These are phyloP conservation scores for Clangula hyemalis DNA, from an alignment of 2,797 vertebrate genomes.

Conservation along the genomic window DNA sequence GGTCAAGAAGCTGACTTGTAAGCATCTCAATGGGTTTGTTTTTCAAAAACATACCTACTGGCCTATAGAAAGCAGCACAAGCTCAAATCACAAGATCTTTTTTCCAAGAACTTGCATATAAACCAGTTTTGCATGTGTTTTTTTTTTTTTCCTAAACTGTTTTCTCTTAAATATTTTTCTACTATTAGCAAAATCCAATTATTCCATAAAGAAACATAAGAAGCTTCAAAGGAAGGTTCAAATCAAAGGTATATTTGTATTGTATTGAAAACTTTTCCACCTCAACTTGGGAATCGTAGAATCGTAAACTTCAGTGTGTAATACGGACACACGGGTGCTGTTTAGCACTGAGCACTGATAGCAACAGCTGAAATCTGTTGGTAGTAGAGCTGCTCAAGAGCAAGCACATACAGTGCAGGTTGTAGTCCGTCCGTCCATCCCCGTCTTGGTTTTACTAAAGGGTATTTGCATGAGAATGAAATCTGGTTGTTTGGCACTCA, in stretches of 20 bases:
- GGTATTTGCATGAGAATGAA: slow-evolving; percentile 69
- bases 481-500: slow-evolving; percentile 57
- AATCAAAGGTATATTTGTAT: background rate
- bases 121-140: background rate
- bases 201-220: background rate
- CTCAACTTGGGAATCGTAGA: background rate
- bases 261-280: background rate
- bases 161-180: background rate
- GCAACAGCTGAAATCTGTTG: background rate
- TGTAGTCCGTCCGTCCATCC: background rate
- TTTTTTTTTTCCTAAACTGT: background rate
- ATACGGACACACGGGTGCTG: background rate
- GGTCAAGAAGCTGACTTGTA: slow-evolving; percentile 48
- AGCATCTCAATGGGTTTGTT: slow-evolving; percentile 16
- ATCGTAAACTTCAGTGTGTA: background rate
- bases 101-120: background rate
- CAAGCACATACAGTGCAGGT: background rate
- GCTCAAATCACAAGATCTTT: background rate
- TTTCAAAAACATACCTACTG: background rate
- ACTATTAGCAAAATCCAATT: background rate
- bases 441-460: slow-evolving; percentile 41
- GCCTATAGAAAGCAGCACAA: slow-evolving; percentile 14
- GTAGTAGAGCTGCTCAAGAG: slow-evolving; percentile 6
- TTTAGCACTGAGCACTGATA: background rate
- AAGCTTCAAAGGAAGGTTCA: background rate